Evolutionary conservation across 1,140 invertebrate genomes (phyloP), one percentile per base, ranked within the genome.

Genomic region (Euura lappo): DNA sequence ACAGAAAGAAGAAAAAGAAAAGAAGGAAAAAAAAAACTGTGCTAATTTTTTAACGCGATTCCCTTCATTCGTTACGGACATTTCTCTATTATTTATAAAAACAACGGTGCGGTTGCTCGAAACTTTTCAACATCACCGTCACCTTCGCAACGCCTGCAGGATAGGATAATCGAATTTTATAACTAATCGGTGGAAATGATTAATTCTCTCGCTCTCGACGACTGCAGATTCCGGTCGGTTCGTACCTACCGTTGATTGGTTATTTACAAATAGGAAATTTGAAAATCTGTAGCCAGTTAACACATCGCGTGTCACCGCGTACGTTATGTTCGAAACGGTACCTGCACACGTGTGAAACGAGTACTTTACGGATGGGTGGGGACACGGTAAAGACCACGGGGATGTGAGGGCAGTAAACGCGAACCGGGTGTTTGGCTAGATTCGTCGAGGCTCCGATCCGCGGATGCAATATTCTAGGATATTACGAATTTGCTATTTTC

Each of bases 221-320:
- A 45, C 4, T 68, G 8, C 10, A 47, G 67, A 64, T 65, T 66
- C 6, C 67, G 51, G n/a, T 60, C 67, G 51, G n/a, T 60, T 60
- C 51, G 51, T 8, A n/a, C 8, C 8, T n/a, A 8, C 8, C n/a
- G 51, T 74, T 87, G 85, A 87, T 88, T 88, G 86, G 86, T 88
- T 88, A 87, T 88, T 88, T 87, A 86, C 86, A 88, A 88, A 88
- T 87, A 88, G 86, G 86, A 87, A 88, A 88, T 88, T 86, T 84
- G 86, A 88, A 87, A 88, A 87, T 86, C 85, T 82, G 81, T 81
- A 77, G 74, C 81, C 79, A 76, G 78, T 77, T 44, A 60, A 11
- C 51, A 72, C 71, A 75, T 69, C 73, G 71, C 69, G 60, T 44
- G 65, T 60, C 60, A 60, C 65, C 7, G 70, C 72, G 70, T 28